These are phyloP conservation scores for Boloria selene DNA, from an alignment of 2,888 invertebrate genomes.

Conservation along the genomic window DNA sequence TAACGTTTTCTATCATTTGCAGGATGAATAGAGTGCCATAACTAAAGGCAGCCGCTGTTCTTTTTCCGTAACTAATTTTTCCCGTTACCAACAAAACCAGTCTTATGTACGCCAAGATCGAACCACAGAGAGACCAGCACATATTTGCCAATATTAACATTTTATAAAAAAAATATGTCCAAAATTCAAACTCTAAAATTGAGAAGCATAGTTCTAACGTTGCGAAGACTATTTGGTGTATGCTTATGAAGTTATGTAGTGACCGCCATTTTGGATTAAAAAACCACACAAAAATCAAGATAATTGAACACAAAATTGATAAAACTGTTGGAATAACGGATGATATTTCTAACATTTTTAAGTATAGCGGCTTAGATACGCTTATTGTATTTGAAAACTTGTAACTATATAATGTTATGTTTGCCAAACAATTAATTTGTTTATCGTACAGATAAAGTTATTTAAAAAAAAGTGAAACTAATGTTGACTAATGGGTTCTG, in stretches of 20 bases:
- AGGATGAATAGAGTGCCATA: conserved; percentile 25
- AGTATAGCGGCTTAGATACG: not conserved
- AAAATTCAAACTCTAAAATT: not conserved
- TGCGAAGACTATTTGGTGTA: conserved; percentile 40
- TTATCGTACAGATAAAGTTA: too few species aligned
- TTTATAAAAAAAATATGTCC: not conserved
- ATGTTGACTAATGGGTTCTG: too few species aligned
- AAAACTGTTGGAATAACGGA: not conserved
- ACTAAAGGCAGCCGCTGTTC: conserved; percentile 29
- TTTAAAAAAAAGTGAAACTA: too few species aligned
- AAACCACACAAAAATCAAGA: conserved; percentile 39
- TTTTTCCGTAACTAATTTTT: conserved; percentile 38
- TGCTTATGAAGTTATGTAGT: conserved; percentile 41
- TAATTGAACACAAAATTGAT: conserved; percentile 35
- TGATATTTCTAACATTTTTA: not conserved
- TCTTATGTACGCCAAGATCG: conserved; percentile 38
- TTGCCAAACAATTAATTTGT: too few species aligned
- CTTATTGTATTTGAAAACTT: too few species aligned
- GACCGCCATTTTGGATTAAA: conserved; percentile 40
- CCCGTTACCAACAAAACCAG: conserved; percentile 38
- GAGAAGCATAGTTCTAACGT: conserved; percentile 35
- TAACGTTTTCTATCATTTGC: conserved; percentile 17
- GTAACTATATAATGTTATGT: too few species aligned
- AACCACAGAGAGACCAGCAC: conserved; percentile 41
- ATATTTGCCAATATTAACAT: conserved; percentile 29